Evolutionary conservation across 2,797 vertebrate species (phyloP).

Genomic region (Vipera ursinii): DNA sequence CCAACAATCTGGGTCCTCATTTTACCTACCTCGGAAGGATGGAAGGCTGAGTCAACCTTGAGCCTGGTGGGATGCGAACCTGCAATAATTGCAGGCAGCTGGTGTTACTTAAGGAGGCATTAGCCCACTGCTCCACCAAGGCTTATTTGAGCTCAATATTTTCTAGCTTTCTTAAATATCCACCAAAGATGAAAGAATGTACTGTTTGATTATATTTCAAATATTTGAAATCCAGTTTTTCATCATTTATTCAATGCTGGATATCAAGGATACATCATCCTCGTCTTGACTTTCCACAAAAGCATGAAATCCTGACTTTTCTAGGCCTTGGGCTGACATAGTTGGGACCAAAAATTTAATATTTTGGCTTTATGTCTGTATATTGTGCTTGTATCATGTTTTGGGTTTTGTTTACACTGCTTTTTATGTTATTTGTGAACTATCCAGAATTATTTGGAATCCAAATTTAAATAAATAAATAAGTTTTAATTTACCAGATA

Average conservation of each 20-base stretch:
- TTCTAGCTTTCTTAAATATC: neutral
- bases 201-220: neutral
- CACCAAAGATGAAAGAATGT: neutral
- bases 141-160: neutral
- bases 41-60: too few species aligned
- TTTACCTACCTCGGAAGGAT: too few species aligned
- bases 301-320: neutral
- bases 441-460: neutral
- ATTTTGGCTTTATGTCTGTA: neutral
- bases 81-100: too few species aligned
- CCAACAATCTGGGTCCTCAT: too few species aligned
- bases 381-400: neutral
- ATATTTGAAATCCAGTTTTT: neutral
- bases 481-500: neutral
- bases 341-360: neutral
- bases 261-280: neutral
- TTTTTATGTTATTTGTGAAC: neutral
- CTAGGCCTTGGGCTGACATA: neutral
- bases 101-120: too few species aligned
- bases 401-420: neutral
- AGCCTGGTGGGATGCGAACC: too few species aligned
- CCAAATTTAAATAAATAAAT: neutral
- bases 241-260: neutral
- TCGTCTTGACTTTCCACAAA: neutral
- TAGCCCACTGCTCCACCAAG: too few species aligned